phyloP scores from a whole-genome alignment of 2,888 invertebrate species.

The Andrena dorsata region DNA sequence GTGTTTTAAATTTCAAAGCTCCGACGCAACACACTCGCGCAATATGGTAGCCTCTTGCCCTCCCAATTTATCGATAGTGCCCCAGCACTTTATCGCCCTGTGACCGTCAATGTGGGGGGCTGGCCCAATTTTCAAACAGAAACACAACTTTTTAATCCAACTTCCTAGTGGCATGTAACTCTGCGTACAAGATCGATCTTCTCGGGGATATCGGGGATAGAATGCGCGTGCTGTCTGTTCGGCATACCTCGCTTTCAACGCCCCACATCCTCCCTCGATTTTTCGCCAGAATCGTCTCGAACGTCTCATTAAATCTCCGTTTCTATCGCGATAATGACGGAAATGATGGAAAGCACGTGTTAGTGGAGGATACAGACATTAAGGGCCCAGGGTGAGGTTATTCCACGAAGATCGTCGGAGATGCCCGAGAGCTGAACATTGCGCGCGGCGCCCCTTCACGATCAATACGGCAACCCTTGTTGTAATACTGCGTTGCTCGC shows the following conservation, averaged over 20 bases:
- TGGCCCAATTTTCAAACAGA: too few relatives aligned
- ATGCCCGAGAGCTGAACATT: conserved; percentile 79
- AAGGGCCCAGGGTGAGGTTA: conserved; percentile 79
- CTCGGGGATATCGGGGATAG: neutral
- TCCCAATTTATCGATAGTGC: too few relatives aligned
- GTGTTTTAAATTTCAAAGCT: too few relatives aligned
- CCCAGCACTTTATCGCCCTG: too few relatives aligned
- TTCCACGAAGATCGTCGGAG: conserved; percentile 82
- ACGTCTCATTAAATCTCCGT: conserved; percentile 12
- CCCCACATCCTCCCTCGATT: conserved; percentile 4
- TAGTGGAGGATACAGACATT: conserved; percentile 77
- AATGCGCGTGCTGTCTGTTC: neutral
- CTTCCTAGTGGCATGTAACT: too few relatives aligned
- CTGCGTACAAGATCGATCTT: neutral
- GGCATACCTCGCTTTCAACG: neutral
- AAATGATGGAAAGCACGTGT: conserved; percentile 36
- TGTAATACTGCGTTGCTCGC: conserved; percentile 79
- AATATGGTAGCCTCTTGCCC: too few relatives aligned
- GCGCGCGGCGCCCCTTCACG: conserved; percentile 82
- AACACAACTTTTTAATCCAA: too few relatives aligned
- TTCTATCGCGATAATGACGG: conserved; percentile 31
- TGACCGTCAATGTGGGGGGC: too few relatives aligned
- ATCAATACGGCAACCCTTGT: conserved; percentile 82
- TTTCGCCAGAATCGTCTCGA: conserved; percentile 2
- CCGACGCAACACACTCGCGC: too few relatives aligned